phyloP scores from a whole-genome alignment of 1,140 invertebrate genomes.

The Orchestia grillus region DNA sequence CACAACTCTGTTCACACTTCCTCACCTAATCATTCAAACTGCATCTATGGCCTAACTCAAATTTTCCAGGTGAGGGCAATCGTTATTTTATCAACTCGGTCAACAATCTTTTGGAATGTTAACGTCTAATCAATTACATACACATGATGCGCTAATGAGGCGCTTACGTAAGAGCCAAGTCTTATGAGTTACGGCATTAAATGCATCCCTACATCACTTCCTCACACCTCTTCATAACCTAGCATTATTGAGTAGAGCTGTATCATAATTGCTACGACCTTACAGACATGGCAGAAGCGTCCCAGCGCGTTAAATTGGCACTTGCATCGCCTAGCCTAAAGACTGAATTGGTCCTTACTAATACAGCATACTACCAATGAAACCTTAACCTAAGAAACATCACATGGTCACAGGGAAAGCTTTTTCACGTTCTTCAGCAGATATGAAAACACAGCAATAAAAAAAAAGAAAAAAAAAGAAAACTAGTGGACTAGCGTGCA shows the following conservation, averaged over 20 bases:
- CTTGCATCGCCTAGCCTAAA: conserved; percentile 32
- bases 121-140: conserved; percentile 13
- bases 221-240: neutral
- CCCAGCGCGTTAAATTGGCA: conserved; percentile 36
- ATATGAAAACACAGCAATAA: neutral
- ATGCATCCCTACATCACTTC: conserved; percentile 7
- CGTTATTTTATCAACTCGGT: neutral
- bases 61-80: neutral
- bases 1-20: neutral
- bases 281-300: conserved; percentile 46
- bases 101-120: conserved; percentile 21
- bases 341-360: conserved; percentile 25
- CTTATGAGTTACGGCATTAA: conserved; percentile 27
- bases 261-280: conserved; percentile 11
- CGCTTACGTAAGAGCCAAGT: neutral
- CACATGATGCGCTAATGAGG: no score
- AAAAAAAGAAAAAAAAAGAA: neutral
- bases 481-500: conserved; percentile 45
- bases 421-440: neutral
- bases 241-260: conserved; percentile 15
- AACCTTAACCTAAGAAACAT: neutral
- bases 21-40: neutral
- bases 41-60: no score
- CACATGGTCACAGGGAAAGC: conserved; percentile 55
- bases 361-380: neutral